Evolutionary conservation across 2,888 invertebrate genomes (phyloP), one percentile per base, ranked within the genome.

Genomic region (Pammene aurita): DNA sequence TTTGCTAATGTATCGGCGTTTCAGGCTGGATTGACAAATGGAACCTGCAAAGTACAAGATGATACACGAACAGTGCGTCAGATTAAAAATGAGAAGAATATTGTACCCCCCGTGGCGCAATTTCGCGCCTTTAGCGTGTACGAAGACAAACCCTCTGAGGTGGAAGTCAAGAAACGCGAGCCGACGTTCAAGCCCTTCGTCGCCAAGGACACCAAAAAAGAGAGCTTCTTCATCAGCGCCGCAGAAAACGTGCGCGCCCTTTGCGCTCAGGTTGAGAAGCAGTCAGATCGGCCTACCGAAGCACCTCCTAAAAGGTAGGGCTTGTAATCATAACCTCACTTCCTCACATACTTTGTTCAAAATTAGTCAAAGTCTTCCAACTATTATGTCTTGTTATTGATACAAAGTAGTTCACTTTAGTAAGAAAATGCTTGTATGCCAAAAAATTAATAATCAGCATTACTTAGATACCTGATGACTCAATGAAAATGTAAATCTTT

Each of bases 91-190:
- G 92, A 92, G 74, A 93, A 93, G 81, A 92, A 90, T 74, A 91
- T 93, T 63, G 87, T 90, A 70, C 93, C 88, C 73, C 95, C 95
- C 64, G 95, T 95, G 78, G 95, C 95, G 70, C 95, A 96, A 80
- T 95, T 95, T 87, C 95, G 96, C 88, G 94, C 95, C 52, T 96
- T 96, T 83, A 95, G 95, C 77, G 95, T 96, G 1, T 96, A 95
- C 78, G 96, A 96, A 80, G 96, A 96, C 75, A 89, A 90, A 63
- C 85, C 88, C 34, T 86, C 88, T 54, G 94, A 93, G 74, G 81
- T 76, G 0, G 91, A 92, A 70, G 84, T 87, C 66, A 91, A 89
- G 77, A 90, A 91, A 81, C 82, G 86, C 70, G 89, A 90, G 76
- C 85, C 89, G 48, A 85, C 86, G 13, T 89, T 85, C 73, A 92